Evolutionary conservation across 2,888 invertebrate species (phyloP).

Genomic region (Caenorhabditis imperialis): DNA sequence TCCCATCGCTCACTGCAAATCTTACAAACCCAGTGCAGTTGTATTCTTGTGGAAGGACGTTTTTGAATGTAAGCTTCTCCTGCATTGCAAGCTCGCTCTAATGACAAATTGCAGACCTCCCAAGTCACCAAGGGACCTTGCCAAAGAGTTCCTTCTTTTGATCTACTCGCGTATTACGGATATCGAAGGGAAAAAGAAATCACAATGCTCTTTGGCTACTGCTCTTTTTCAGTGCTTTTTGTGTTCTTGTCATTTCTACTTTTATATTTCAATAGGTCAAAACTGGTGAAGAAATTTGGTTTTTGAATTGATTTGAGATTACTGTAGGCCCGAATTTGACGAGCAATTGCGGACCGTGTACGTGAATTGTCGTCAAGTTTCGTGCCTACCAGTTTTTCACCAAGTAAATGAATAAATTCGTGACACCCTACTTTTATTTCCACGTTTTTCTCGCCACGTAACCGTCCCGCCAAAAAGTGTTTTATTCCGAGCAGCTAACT

Average conservation of each 20-base stretch:
- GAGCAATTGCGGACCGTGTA: too few species aligned
- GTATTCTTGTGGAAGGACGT: constrained; percentile 42
- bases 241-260: constrained; percentile 11
- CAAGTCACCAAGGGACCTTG: constrained; percentile 51
- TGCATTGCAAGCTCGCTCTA: neutral
- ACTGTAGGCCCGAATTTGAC: too few species aligned
- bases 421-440: too few species aligned
- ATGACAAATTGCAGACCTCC: constrained; percentile 25
- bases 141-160: constrained; percentile 31
- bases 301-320: too few species aligned
- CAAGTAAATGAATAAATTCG: too few species aligned
- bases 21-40: constrained; percentile 16
- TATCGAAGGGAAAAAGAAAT: too few species aligned
- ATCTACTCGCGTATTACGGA: constrained; percentile 30
- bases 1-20: neutral
- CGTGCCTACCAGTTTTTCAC: too few species aligned
- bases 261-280: constrained; percentile 23
- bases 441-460: too few species aligned
- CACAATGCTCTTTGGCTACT: too few species aligned
- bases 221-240: neutral
- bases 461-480: too few species aligned
- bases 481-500: too few species aligned
- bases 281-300: constrained; percentile 12
- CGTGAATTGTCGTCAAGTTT: too few species aligned
- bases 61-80: constrained; percentile 26